Base-by-base conservation (phyloP, 2,113 vertebrate genomes). In the Rhineura floridana region DNA sequence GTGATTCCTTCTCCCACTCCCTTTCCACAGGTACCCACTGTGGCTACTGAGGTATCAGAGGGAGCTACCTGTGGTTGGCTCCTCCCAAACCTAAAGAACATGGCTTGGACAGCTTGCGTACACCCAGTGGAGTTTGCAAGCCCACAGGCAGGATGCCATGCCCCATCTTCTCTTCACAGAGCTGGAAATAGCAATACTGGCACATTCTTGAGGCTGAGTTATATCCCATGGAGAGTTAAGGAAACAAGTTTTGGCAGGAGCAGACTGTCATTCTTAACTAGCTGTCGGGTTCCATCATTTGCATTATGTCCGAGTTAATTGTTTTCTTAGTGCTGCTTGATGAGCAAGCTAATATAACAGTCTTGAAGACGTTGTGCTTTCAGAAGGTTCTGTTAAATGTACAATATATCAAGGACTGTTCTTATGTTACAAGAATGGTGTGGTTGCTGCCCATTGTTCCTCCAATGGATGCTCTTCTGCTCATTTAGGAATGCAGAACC, bases 51-150 rank as follows among this genome's bases (percentile, higher is more conserved):
- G 44, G 42, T 50, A 55, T 84, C 55, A 33, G 81, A 28, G 28
- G 36, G 76, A 63, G n/a, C 75, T 75, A 77, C 65, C 85, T 84
- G 39, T 0, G 9, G 39, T 55, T 3, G 2, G 39, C 42, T 92
- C 46, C 33, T 89, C 39, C 9, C n/a, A 0, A 0, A 0, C 0
- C 1, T 4, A 36, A 62, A 79, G 63, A 21, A 7, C 28, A 86
- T 83, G 77, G 12, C 42, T 89, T 28, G 1, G 23, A 2, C 59
- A 88, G 77, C 52, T 23, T 69, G 36, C 5, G 52, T 39, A 70
- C 44, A 50, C 21, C 70, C 13, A 5, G 0, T 0, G 67, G 65
- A 52, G 63, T 36, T 39, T 52, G 21, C 0, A 0, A 85, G 5
- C 33, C 12, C 42, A 33, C 0, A 4, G 30, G n/a, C 50, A 69